Evolutionary conservation across 2,888 invertebrate species (phyloP), one percentile per base, ranked within the genome.

Genomic region (Drosophila robusta): DNA sequence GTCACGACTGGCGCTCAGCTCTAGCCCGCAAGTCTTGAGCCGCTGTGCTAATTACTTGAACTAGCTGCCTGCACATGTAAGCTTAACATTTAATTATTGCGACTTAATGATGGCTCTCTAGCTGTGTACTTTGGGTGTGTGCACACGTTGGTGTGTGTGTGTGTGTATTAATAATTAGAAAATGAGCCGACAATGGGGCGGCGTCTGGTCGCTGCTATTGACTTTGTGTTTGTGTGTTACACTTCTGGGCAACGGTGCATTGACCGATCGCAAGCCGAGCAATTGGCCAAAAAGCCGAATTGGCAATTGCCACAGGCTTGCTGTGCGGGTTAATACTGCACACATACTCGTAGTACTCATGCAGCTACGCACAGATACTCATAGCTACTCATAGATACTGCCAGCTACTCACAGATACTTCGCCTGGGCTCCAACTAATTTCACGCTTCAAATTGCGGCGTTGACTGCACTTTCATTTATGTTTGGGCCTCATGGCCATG

Each of bases 401-500:
- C 39, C 26, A 54, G n/a, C 55, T 45, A 51, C 22, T 45, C 52
- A 44, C 24, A 14, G 34, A 22, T 16, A 44, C 45, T 26, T 74
- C 46, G 38, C 55, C 47, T 44, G 54, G 78, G 49, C 49, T 62
- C 71, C 75, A 67, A 75, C 81, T 83, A 90, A 91, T 91, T 90
- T 90, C 89, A 90, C 89, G 90, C 90, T 90, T 89, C 83, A 83
- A 90, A 90, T 87, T 90, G 89, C 77, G 78, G 79, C 68, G 54
- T 55, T 57, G 69, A 44, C 61, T 70, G 75, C 78, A 78, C 77
- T 78, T 78, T 78, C 78, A 60, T 78, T 78, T 75, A 64, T 55
- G 64, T 39, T 39, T 24, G 8, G 22, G 18, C 34, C 65, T 57
- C 70, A 63, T 63, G 61, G 55, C 56, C 70, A 66, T 71, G 58